Conservation (phyloP, 2,113 vertebrate species). For the Asarcornis scutulata region DNA sequence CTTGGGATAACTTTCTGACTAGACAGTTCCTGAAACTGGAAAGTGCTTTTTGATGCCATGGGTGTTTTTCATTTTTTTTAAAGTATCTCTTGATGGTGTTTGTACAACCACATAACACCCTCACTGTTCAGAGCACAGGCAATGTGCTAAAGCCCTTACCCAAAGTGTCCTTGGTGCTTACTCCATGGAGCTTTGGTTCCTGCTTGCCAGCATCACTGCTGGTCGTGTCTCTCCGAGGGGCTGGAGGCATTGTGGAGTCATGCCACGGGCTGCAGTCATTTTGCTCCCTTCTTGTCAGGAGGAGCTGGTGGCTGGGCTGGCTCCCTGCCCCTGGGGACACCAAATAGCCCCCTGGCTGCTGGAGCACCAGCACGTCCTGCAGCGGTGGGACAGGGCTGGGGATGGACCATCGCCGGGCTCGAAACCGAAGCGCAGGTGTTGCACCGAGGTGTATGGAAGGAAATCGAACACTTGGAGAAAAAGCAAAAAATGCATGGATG, state of each 20-base stretch:
- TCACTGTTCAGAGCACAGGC: rapidly evolving
- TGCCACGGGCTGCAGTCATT: neutral
- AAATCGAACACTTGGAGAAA: neutral
- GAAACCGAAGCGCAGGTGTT: neutral
- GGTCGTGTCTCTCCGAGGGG: neutral
- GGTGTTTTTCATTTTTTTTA: neutral
- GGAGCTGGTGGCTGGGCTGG: neutral
- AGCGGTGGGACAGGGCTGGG: rapidly evolving
- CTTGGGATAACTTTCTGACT: neutral
- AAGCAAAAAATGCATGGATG: neutral
- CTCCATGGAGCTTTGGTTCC: neutral
- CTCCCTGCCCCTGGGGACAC: too few relatives aligned
- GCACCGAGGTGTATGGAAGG: neutral
- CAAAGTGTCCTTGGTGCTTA: neutral
- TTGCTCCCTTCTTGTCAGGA: neutral
- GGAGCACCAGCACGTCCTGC: too few relatives aligned
- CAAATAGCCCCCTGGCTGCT: neutral
- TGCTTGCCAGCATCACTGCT: neutral
- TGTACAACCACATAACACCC: rapidly evolving
- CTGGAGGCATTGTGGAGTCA: rapidly evolving
- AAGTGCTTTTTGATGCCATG: neutral
- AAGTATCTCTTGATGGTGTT: too few relatives aligned
- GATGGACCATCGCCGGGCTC: neutral
- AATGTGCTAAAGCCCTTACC: too few relatives aligned
- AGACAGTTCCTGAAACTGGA: neutral